Evolutionary conservation across 2,797 vertebrate genomes (phyloP), one percentile per base, ranked within the genome.

Genomic region (Pseudochromis fuscus): DNA sequence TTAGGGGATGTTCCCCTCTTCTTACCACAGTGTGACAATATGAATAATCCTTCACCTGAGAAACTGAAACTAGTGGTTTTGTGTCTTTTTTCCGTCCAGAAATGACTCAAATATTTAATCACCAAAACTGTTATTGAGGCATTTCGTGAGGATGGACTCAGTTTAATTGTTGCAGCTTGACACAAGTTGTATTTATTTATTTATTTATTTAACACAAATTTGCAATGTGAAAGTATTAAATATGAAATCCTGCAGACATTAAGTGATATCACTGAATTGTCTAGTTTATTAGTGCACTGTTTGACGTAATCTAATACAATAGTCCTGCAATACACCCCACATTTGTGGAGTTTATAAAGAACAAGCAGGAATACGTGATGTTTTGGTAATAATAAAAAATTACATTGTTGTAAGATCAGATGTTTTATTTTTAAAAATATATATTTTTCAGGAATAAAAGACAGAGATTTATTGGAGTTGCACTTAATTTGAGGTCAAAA

Each of bases 1-100:
- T n/a, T n/a, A n/a, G n/a, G 31, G 40, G 44, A 42, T 50, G 23
- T 57, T 52, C 42, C 27, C 25, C 25, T 45, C 51, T 18, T 16
- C 69, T 19, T 30, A 21, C 33, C 7, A 51, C 15, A 37, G 16
- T 15, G n/a, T n/a, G n/a, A n/a, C 1, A 33, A 30, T 27, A 12
- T 19, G 2, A 59, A 27, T 45, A 67, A n/a, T n/a, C n/a, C n/a
- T n/a, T n/a, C 4, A 21, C 28, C 21, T 31, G 25, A 59, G 31
- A 48, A 21, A 19, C 4, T 42, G 0, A 63, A 63, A 31, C 10
- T 50, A 11, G 10, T 35, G 33, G 33, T 12, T 11, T 35, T 35
- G n/a, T n/a, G n/a, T n/a, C n/a, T n/a, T n/a, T n/a, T n/a, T n/a
- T n/a, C n/a, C n/a, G n/a, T n/a, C n/a, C n/a, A n/a, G n/a, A n/a